phyloP scores from a whole-genome alignment of 2,113 vertebrate genomes.

The Stercorarius parasiticus region DNA sequence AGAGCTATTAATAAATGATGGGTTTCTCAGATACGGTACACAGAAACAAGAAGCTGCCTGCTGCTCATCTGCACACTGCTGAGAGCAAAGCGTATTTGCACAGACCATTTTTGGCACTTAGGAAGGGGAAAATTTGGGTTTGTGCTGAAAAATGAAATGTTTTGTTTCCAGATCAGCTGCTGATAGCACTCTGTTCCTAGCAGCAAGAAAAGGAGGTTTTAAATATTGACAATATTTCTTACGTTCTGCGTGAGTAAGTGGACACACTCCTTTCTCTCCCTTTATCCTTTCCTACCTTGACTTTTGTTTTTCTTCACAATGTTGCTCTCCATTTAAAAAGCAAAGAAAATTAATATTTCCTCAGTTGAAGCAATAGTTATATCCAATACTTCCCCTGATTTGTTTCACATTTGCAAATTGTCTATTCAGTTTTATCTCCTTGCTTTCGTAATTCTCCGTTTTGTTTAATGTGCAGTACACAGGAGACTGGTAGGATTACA shows the following conservation, averaged over 20 bases:
- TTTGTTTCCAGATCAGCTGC: background rate
- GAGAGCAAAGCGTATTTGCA: slow-evolving; percentile 38
- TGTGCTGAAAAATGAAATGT: background rate
- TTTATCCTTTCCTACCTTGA: background rate
- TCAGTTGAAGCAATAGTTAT: background rate
- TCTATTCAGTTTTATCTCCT: background rate
- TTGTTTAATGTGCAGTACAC: background rate
- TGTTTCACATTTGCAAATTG: background rate
- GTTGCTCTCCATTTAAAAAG: background rate
- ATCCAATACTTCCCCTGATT: background rate
- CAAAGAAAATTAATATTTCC: background rate
- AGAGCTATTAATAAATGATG: slow-evolving; percentile 22
- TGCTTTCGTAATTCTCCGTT: background rate
- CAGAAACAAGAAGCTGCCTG: slow-evolving; percentile 8
- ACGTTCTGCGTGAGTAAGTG: background rate
- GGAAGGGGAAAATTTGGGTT: background rate
- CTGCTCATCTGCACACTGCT: background rate
- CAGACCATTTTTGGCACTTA: background rate
- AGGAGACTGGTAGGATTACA: background rate
- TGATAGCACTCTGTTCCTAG: background rate
- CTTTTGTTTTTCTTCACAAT: background rate
- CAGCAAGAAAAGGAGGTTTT: background rate
- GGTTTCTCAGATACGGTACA: background rate
- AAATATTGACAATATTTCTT: slow-evolving; percentile 7
- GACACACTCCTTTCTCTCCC: background rate